Percentiles rank a stretch among this genome's conserved stretches.
Evolutionary conservation across 2,113 vertebrate genomes (phyloP).

Genomic region (Tiliqua scincoides): DNA sequence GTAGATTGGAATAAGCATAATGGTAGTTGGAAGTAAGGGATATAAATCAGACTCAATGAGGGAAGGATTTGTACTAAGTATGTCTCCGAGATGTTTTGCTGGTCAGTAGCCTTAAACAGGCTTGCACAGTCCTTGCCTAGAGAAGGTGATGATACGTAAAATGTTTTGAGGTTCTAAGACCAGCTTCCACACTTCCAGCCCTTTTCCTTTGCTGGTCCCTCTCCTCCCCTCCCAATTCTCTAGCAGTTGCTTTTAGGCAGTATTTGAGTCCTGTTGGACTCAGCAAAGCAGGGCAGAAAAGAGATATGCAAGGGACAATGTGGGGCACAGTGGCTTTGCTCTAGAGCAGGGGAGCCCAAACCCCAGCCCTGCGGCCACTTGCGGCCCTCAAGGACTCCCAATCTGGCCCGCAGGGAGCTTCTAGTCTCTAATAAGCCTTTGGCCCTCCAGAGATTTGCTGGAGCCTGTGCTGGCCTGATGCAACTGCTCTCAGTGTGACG

Average conservation of each 20-base stretch:
- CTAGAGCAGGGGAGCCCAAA: too few species aligned
- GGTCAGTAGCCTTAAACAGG: not conserved
- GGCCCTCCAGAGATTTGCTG: too few species aligned
- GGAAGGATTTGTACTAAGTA: not conserved
- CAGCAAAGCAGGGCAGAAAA: not conserved
- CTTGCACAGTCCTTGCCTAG: not conserved
- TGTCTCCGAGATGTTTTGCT: not conserved
- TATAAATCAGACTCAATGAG: not conserved
- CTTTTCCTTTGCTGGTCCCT: not conserved
- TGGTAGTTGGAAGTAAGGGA: too few species aligned
- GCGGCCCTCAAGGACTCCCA: too few species aligned
- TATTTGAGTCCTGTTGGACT: not conserved
- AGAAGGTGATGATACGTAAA: not conserved
- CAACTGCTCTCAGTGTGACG: too few species aligned
- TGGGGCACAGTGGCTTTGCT: not conserved
- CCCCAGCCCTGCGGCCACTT: too few species aligned
- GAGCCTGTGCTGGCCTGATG: too few species aligned
- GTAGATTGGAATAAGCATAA: not conserved
- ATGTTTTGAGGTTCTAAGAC: not conserved
- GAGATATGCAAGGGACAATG: not conserved
- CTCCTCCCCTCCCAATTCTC: too few species aligned
- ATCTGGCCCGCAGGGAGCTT: too few species aligned
- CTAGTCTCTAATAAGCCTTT: too few species aligned
- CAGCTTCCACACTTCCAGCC: not conserved
- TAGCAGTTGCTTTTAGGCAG: not conserved